These are phyloP conservation scores for Lochmaea capreae DNA, from an alignment of 2,888 invertebrate species.

Conservation along the genomic window DNA sequence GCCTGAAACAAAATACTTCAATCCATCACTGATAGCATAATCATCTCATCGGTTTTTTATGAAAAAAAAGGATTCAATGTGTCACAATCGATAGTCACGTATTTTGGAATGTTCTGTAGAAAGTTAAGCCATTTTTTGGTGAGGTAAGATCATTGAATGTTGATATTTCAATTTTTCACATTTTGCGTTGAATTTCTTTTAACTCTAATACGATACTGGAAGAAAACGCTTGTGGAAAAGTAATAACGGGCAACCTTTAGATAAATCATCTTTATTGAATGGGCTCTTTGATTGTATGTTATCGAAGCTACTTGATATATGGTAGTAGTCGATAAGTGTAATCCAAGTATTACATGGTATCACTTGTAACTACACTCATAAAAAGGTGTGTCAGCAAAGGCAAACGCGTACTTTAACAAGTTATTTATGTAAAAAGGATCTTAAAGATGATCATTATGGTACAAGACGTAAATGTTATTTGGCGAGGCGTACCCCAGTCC, in stretches of 20 bases:
- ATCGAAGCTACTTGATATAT: conserved; percentile 7
- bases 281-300: conserved; percentile 28
- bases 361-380: conserved; percentile 2
- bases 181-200: neutral
- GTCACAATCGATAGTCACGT: no score
- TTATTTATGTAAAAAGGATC: no score
- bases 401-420: neutral
- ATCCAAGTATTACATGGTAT: neutral
- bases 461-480: no score
- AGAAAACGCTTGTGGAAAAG: conserved; percentile 14
- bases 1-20: no score
- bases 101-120: no score
- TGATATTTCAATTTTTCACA: neutral
- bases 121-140: no score
- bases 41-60: no score
- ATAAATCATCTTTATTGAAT: conserved; percentile 37
- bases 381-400: neutral
- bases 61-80: no score
- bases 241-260: conserved; percentile 16
- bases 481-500: no score
- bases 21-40: no score
- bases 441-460: no score
- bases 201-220: neutral
- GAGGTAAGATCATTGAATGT: no score
- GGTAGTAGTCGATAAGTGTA: conserved; percentile 7